A percentile compares a stretch with the other conserved stretches of the same genome.
These are phyloP conservation scores for Pelobates cultripes DNA, from an alignment of 2,797 vertebrate species.

Conservation along the genomic window DNA sequence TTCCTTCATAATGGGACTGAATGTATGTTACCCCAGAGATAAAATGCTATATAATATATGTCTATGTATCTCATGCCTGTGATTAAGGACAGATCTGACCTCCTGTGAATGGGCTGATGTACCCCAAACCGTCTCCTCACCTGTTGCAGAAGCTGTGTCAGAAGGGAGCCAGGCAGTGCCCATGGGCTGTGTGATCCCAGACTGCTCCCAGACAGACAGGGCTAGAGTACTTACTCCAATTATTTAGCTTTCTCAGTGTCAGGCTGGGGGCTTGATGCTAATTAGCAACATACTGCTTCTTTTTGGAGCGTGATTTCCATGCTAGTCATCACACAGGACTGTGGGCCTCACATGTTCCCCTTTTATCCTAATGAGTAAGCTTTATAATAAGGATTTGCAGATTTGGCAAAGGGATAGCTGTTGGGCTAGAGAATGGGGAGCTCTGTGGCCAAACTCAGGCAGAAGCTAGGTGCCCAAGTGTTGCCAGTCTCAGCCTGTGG, in stretches of 20 bases:
- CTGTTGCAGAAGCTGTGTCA: conserved; percentile 14
- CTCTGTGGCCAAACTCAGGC: background rate
- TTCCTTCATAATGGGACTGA: too few relatives aligned
- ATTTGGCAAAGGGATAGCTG: accelerated
- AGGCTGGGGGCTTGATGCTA: conserved; percentile 9
- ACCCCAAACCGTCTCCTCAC: conserved; percentile 21
- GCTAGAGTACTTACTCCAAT: background rate
- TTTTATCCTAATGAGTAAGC: conserved; percentile 58
- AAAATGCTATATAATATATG: too few relatives aligned
- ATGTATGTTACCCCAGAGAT: too few relatives aligned
- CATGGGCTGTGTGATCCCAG: background rate
- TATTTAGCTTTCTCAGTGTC: conserved; percentile 4
- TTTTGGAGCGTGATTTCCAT: conserved; percentile 42
- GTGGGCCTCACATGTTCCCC: conserved; percentile 53
- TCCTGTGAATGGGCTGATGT: background rate
- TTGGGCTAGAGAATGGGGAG: background rate
- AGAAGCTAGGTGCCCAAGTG: background rate
- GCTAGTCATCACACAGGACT: conserved; percentile 1
- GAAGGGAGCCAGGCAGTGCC: background rate
- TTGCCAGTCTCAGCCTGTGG: background rate
- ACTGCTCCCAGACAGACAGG: background rate
- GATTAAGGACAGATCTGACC: too few relatives aligned
- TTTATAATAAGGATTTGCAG: background rate
- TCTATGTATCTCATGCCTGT: too few relatives aligned
- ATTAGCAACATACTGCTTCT: conserved; percentile 50